These are phyloP conservation scores for Auanema freiburgensis DNA, from an alignment of 2,888 invertebrate species.

Conservation along the genomic window DNA sequence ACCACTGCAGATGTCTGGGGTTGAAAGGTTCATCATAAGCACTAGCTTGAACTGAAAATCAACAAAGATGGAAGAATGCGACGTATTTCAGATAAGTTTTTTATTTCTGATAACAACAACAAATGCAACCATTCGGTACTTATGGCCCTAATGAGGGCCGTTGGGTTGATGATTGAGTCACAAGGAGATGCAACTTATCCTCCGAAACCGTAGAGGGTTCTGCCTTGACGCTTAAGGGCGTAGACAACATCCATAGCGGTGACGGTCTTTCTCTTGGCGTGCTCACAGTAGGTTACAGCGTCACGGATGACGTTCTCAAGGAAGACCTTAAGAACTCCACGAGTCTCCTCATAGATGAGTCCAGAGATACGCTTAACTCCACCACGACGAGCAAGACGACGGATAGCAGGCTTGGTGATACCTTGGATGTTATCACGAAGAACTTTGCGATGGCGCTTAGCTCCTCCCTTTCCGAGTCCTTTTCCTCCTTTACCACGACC, in stretches of 20 bases:
- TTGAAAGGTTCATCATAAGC: too few species aligned
- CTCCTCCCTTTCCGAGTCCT: conserved; percentile 79
- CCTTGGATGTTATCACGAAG: conserved; percentile 69
- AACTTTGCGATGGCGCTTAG: conserved; percentile 82
- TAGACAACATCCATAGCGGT: conserved; percentile 87
- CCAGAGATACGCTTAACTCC: conserved; percentile 65
- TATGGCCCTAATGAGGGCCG: conserved; percentile 58
- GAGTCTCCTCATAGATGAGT: conserved; percentile 53
- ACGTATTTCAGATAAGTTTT: too few species aligned
- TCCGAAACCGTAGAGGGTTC: conserved; percentile 63
- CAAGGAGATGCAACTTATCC: conserved; percentile 35
- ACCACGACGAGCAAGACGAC: conserved; percentile 67
- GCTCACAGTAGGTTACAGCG: conserved; percentile 84
- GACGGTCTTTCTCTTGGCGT: conserved; percentile 84
- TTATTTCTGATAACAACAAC: too few species aligned
- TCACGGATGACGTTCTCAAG: conserved; percentile 81
- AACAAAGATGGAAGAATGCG: too few species aligned
- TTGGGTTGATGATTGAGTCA: conserved; percentile 34
- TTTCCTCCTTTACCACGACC: conserved; percentile 28
- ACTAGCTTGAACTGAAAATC: too few species aligned
- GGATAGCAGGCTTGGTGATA: conserved; percentile 68
- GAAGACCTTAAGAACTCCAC: conserved; percentile 68
- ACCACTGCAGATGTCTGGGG: too few species aligned
- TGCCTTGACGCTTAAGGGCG: conserved; percentile 61
- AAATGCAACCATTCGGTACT: too few species aligned